Base-by-base conservation (phyloP, 2,113 vertebrate genomes). In the Sapajus apella region DNA sequence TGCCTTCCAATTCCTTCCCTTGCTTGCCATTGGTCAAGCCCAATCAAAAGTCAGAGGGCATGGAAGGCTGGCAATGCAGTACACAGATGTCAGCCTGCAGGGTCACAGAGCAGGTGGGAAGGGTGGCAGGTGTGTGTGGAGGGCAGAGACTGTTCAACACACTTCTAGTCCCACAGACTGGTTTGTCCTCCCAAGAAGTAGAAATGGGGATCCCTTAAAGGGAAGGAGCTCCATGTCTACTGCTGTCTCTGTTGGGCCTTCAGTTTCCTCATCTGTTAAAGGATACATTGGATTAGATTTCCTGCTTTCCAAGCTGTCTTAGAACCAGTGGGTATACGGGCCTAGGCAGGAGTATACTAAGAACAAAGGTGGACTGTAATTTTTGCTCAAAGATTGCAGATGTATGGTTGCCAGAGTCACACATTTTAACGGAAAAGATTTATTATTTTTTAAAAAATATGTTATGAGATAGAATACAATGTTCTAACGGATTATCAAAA, bases 351-450 rank as follows among this genome's bases (percentile, higher is more conserved):
- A n/a, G 47, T 17, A 23, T 14, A 8, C 11, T 16, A 66, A 58
- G 3, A 3, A 75, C 79, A 20, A 20, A 35, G 64, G 23, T 8
- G 40, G 50, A 6, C 21, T 32, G 32, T 35, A 10, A 72, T 8
- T 91, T 37, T 87, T 93, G 25, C 84, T 72, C 82, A 27, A 86
- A 91, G n/a, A 70, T 47, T 86, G 56, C 25, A 95, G 40, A 87
- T 25, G 35, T 35, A 18, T 80, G 43, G 3, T 13, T 80, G 35
- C 21, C 30, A 73, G 27, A 52, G 30, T 2, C 50, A 77, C 0
- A 52, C 9, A 68, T 86, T 58, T 58, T 80, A 80, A 61, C 77
- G n/a, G 72, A 61, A 80, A 56, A 76, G 43, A 21, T 37, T 43
- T 1, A 56, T 88, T 50, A 66, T 73, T 79, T 95, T 18, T 76